These are phyloP conservation scores for Anolis sagrei DNA, from an alignment of 2,113 vertebrate genomes.

Conservation along the genomic window DNA sequence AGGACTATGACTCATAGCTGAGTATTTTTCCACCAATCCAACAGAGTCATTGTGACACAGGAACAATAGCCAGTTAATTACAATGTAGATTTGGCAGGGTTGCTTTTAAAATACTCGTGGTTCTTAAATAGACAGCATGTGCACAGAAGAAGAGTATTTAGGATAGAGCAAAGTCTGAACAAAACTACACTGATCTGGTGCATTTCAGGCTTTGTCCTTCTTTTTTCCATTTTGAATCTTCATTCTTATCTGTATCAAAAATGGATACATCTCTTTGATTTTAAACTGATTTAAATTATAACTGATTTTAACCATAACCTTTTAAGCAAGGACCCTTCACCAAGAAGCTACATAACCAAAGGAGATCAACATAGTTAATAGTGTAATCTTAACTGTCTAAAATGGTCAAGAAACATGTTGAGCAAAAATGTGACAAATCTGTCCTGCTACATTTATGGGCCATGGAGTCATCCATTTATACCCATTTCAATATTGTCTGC, in stretches of 20 bases:
- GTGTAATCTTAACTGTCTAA: too few species aligned
- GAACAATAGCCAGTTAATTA: constrained; percentile 39
- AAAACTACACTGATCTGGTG: constrained; percentile 3
- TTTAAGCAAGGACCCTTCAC: not conserved
- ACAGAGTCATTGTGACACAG: constrained; percentile 31
- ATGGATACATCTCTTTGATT: not conserved
- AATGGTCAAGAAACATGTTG: too few species aligned
- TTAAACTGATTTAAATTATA: not conserved
- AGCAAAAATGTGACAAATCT: not conserved
- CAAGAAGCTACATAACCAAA: not conserved
- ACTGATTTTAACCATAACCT: not conserved
- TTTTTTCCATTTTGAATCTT: not conserved
- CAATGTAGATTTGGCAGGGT: constrained; percentile 25
- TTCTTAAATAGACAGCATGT: constrained; percentile 25
- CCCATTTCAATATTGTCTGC: not conserved
- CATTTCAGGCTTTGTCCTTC: constrained; percentile 4
- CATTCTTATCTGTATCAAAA: not conserved
- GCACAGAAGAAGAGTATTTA: not conserved
- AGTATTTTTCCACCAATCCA: not conserved
- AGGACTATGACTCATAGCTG: constrained; percentile 20
- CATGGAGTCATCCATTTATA: not conserved
- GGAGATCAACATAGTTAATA: not conserved
- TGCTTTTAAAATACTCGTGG: constrained; percentile 29
- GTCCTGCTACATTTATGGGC: not conserved
- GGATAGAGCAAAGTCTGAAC: not conserved